Percentiles rank a stretch among this genome's conserved stretches.
Conservation (phyloP, 1,140 invertebrate species). For the Centruroides sculpturatus region DNA sequence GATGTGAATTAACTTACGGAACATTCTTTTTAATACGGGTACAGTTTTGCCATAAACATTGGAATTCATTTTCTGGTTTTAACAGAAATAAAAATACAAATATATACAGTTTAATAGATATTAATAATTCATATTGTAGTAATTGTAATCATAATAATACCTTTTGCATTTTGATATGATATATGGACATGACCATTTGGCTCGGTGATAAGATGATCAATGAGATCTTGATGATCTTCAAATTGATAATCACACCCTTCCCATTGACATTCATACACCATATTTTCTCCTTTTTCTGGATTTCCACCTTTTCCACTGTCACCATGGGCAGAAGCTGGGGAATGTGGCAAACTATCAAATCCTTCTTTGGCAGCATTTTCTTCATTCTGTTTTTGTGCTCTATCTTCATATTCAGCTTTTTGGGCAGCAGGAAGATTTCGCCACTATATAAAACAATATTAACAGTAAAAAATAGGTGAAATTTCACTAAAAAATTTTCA, state of each 20-base stretch:
- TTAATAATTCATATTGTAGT: neutral
- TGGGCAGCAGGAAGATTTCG: constrained; percentile 67
- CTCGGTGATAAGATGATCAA: constrained; percentile 75
- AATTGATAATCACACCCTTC: constrained; percentile 81
- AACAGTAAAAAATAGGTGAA: too few species aligned
- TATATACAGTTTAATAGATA: neutral
- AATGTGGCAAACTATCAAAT: constrained; percentile 11
- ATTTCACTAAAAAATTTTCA: too few species aligned
- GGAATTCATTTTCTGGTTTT: constrained; percentile 50
- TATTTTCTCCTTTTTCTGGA: constrained; percentile 22
- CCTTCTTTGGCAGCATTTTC: constrained; percentile 42
- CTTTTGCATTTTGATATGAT: constrained; percentile 12
- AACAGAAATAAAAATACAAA: neutral
- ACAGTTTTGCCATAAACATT: constrained; percentile 80
- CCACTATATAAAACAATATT: constrained; percentile 45
- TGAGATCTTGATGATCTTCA: constrained; percentile 72
- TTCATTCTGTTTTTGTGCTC: constrained; percentile 63
- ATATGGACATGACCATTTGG: constrained; percentile 37
- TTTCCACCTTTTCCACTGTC: neutral
- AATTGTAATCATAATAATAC: neutral
- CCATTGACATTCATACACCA: constrained; percentile 78
- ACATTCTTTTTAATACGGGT: constrained; percentile 57
- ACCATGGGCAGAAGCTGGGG: constrained; percentile 15
- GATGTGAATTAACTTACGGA: constrained; percentile 29
- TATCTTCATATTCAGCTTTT: constrained; percentile 87